phyloP scores from a whole-genome alignment of 1,140 invertebrate species.

The Choristoneura fumiferana region DNA sequence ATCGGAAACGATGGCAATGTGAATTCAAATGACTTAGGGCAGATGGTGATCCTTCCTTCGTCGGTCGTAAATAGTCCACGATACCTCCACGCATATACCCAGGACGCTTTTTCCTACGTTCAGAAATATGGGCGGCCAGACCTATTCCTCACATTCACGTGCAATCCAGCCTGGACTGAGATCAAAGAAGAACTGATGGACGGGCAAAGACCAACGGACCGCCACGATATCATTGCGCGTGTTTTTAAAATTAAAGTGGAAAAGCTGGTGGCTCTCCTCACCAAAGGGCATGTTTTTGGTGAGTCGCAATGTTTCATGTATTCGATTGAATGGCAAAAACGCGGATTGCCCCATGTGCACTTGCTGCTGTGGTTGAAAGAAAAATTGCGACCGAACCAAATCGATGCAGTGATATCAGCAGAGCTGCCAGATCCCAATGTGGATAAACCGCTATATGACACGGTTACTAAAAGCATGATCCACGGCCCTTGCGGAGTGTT shows the following conservation, averaged over 20 bases:
- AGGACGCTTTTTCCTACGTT: no score
- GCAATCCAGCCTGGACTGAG: slow-evolving; percentile 67
- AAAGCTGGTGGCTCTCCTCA: slow-evolving; percentile 35
- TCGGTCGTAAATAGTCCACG: no score
- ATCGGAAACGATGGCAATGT: slow-evolving; percentile 38
- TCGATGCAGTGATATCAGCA: no score
- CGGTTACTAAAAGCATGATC: no score
- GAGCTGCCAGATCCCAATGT: slow-evolving; percentile 63
- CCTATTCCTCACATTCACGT: slow-evolving; percentile 62
- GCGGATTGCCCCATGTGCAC: no score
- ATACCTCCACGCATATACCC: no score
- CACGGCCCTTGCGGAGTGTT: no score
- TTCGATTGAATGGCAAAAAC: no score
- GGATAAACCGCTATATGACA: slow-evolving; percentile 49
- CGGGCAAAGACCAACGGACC: slow-evolving; percentile 40
- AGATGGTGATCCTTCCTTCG: slow-evolving; percentile 49
- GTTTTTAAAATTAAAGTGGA: slow-evolving; percentile 39
- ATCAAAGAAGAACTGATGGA: slow-evolving; percentile 41
- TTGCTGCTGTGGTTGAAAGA: no score
- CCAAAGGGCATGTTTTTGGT: no score
- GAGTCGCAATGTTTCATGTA: slow-evolving; percentile 39
- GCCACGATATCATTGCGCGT: slow-evolving; percentile 40
- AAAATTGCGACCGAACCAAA: slow-evolving; percentile 46
- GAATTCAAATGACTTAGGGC: slow-evolving; percentile 46
- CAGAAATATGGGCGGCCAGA: slow-evolving; percentile 24